These are phyloP conservation scores for Microtus ochrogaster DNA, from an alignment of 2,113 vertebrate genomes.

Conservation along the genomic window DNA sequence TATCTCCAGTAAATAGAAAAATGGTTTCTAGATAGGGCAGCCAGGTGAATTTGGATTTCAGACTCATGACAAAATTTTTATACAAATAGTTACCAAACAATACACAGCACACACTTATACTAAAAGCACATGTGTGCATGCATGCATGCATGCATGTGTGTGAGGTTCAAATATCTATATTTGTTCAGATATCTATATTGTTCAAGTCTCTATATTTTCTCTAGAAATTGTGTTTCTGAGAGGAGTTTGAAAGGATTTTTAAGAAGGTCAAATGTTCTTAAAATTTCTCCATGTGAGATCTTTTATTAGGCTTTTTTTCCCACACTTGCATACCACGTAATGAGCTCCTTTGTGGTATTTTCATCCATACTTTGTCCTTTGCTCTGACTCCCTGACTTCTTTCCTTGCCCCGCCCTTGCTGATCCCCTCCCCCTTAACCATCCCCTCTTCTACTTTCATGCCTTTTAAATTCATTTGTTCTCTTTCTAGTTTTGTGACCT, in stretches of 20 bases:
- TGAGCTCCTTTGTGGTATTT: neutral
- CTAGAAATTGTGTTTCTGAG: conserved; percentile 8
- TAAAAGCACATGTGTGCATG: neutral
- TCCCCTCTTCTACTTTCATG: neutral
- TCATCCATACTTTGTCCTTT: neutral
- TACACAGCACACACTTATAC: neutral
- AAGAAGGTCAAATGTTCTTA: conserved; percentile 49
- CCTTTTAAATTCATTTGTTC: neutral
- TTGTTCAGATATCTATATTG: no score
- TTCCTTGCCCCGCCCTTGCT: neutral
- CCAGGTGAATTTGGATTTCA: conserved; percentile 54
- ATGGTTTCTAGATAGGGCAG: conserved; percentile 20
- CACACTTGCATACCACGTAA: neutral
- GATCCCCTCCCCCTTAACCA: neutral
- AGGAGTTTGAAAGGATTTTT: neutral
- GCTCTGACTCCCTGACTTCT: no score
- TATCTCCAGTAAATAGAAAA: conserved; percentile 17
- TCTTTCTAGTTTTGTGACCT: neutral
- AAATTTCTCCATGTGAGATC: neutral
- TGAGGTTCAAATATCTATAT: conserved; percentile 10
- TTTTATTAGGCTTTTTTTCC: neutral
- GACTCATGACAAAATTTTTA: conserved; percentile 31
- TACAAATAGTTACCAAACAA: conserved; percentile 47
- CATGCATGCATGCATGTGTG: neutral
- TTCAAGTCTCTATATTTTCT: neutral